phyloP scores from a whole-genome alignment of 2,113 vertebrate species.

The Bufo bufo region DNA sequence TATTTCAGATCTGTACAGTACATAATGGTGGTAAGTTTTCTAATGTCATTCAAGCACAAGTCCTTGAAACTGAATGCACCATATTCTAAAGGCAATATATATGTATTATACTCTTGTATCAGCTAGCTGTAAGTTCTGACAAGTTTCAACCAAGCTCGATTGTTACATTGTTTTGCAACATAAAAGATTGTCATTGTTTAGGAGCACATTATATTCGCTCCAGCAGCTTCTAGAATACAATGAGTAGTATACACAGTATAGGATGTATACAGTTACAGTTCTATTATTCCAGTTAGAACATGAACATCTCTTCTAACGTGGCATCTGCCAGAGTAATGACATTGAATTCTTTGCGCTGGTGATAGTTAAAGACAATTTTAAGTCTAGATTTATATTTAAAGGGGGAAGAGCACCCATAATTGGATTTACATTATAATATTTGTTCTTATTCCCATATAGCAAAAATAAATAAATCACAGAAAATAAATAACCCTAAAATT shows the following conservation, averaged over 20 bases:
- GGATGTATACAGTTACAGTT: neutral
- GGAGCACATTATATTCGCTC: neutral
- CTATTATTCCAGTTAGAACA: neutral
- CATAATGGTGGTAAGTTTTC: neutral
- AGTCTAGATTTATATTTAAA: too few species aligned
- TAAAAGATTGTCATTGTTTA: neutral
- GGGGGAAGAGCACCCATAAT: too few species aligned
- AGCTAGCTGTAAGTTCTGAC: neutral
- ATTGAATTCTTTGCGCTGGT: neutral
- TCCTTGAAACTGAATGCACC: neutral
- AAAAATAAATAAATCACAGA: too few species aligned
- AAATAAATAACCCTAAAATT: too few species aligned
- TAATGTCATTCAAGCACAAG: neutral
- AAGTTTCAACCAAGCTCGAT: neutral
- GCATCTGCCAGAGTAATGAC: neutral
- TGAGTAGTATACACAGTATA: neutral
- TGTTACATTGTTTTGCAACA: neutral
- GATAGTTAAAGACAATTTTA: neutral
- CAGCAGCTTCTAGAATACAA: neutral
- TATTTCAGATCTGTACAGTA: neutral
- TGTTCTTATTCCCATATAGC: too few species aligned
- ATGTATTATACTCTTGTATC: too few species aligned
- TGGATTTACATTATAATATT: too few species aligned
- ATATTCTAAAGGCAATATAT: neutral
- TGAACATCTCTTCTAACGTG: neutral